A percentile compares a stretch with the other conserved stretches of the same genome.
These are phyloP conservation scores for Greenwoodochromis staneri DNA, from an alignment of 2,113 vertebrate genomes.

Conservation along the genomic window DNA sequence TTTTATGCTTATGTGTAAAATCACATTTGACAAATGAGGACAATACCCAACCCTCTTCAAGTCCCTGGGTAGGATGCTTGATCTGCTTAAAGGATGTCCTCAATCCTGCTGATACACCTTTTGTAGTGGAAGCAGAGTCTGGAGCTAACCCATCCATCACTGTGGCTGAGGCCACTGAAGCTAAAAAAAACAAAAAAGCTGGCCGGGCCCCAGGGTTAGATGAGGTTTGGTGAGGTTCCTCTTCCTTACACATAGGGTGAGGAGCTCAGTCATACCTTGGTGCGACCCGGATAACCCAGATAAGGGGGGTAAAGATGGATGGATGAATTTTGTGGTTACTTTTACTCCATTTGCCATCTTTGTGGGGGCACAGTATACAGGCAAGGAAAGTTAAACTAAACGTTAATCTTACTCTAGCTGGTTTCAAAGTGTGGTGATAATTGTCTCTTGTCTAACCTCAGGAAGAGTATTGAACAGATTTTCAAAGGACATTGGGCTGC, in stretches of 20 bases:
- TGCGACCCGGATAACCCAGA: not conserved
- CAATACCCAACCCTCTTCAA: not conserved
- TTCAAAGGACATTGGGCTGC: constrained; percentile 72
- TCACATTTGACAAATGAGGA: not conserved
- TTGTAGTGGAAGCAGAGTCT: not conserved
- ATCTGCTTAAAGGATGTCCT: not conserved
- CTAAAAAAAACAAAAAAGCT: not conserved
- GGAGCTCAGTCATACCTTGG: not conserved
- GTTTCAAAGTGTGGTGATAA: not conserved
- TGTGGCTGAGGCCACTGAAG: not conserved
- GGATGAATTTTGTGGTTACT: not conserved
- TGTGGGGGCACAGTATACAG: not conserved
- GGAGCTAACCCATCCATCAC: not conserved
- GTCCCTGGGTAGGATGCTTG: not conserved
- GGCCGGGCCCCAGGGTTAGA: not conserved
- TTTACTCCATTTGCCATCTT: not conserved
- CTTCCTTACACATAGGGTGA: not conserved
- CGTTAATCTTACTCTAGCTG: not conserved
- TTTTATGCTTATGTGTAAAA: not conserved
- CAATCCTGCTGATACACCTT: not conserved
- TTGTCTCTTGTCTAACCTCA: constrained; percentile 6
- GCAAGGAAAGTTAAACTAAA: not conserved
- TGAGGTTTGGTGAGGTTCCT: not conserved
- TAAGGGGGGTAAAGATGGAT: not conserved
- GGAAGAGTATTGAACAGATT: constrained; percentile 74